phyloP scores from a whole-genome alignment of 2,113 vertebrate genomes.

The Anser brachyrhynchus region DNA sequence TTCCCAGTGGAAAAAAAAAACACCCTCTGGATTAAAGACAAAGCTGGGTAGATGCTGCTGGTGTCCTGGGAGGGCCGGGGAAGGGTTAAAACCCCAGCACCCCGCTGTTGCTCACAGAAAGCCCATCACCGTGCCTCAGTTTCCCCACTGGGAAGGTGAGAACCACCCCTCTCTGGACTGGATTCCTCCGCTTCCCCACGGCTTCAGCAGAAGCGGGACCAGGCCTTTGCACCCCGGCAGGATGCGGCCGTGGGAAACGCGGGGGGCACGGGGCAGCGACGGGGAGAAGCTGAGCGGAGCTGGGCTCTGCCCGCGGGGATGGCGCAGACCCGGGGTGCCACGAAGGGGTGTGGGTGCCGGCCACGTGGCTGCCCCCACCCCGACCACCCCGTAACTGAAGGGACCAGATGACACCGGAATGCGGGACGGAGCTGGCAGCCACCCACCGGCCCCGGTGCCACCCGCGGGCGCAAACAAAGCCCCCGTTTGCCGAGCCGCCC shows the following conservation, averaged over 20 bases:
- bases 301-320: fast-evolving
- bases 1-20: not conserved
- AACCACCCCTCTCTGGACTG: fast-evolving
- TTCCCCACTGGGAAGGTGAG: not conserved
- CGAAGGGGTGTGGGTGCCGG: not conserved
- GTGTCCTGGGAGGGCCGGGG: not conserved
- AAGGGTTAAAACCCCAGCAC: not conserved
- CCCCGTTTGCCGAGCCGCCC: slow-evolving; percentile 23
- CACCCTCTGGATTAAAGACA: not conserved
- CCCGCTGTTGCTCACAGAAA: fast-evolving
- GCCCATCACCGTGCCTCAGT: not conserved
- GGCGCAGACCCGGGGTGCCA: fast-evolving
- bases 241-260: not conserved
- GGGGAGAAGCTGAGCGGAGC: fast-evolving
- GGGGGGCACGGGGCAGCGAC: fast-evolving
- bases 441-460: not conserved
- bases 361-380: not conserved
- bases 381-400: slow-evolving; percentile 64
- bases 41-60: not conserved
- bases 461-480: slow-evolving; percentile 71
- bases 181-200: fast-evolving
- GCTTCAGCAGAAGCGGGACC: not conserved
- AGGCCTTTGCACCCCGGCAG: fast-evolving
- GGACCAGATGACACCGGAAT: slow-evolving; percentile 75
- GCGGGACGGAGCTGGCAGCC: slow-evolving; percentile 17